Base-by-base conservation (phyloP, 2,113 vertebrate species). In the Antigone vipio region DNA sequence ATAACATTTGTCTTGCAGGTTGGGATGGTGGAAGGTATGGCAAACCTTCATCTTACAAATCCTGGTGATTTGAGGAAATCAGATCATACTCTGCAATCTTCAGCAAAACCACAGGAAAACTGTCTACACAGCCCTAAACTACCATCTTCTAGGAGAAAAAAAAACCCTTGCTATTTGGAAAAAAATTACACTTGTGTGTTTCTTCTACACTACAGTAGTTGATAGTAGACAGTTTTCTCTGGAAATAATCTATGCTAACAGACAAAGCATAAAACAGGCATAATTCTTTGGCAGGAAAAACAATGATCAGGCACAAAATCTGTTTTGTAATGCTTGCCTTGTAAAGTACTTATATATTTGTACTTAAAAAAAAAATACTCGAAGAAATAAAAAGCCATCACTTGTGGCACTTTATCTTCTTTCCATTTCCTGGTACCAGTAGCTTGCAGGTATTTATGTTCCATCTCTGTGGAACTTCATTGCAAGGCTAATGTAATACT, bases 361-460 rank as follows among this genome's bases (percentile, higher is more conserved):
- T 66, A 73, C 34, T 55, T 67, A 12, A 40, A 60, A 91, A 55
- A 56, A 52, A 52, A 52, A 52, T 12, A 24, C 24, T 14, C 26
- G 24, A 55, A 69, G 24, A 71, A 85, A 94, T 63, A 85, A 89
- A 89, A 45, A 89, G 49, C 15, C 56, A 79, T 92, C 27, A 53
- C 55, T 85, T 59, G 35, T 30, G 23, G 49, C 56, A 55, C 20
- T 93, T 92, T 18, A 82, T 80, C 90, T 92, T 95, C 78, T 92
- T 96, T 95, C 66, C 35, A 82, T 90, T 89, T 88, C 44, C 71
- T 35, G 14, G 26, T 85, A 92, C 23, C 30, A 68, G 78, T 45
- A 93, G 18, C 63, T 72, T 72, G n/a, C 58, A 79, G 40, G 52
- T 92, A 89, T 88, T 96, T 92, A 88, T 85, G 44, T 72, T 88